These are phyloP conservation scores for Tridacna gigas DNA, from an alignment of 2,888 invertebrate species.

Conservation along the genomic window DNA sequence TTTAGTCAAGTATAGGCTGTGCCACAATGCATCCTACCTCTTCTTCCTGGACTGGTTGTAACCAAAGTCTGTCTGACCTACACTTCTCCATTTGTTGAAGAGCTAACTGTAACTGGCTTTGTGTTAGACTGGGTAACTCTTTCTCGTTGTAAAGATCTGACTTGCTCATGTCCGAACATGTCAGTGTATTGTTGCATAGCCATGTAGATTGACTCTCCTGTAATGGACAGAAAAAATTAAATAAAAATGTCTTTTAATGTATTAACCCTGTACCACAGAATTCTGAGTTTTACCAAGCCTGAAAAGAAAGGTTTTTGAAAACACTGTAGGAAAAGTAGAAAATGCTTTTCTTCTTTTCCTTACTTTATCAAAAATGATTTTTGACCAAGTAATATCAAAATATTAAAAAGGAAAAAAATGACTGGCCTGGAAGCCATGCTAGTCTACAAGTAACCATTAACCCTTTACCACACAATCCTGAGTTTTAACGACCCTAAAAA, in stretches of 20 bases:
- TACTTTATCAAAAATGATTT: too few relatives aligned
- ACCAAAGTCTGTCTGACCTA: slow-evolving; percentile 60
- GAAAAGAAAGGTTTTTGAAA: too few relatives aligned
- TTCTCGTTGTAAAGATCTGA: slow-evolving; percentile 63
- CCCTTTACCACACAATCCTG: background rate
- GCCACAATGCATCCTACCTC: slow-evolving; percentile 7
- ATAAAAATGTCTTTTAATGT: background rate
- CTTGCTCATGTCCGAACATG: slow-evolving; percentile 65
- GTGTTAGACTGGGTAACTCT: slow-evolving; percentile 55
- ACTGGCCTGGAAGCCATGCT: too few relatives aligned
- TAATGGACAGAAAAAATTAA: slow-evolving; percentile 36
- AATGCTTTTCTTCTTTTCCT: too few relatives aligned
- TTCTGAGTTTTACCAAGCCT: too few relatives aligned
- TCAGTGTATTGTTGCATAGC: slow-evolving; percentile 66
- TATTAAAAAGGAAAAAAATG: too few relatives aligned
- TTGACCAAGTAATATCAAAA: too few relatives aligned
- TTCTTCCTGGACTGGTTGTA: slow-evolving; percentile 68
- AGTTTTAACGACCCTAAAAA: background rate
- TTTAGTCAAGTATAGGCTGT: background rate
- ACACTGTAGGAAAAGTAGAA: too few relatives aligned
- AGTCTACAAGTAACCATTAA: background rate
- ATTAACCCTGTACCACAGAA: too few relatives aligned
- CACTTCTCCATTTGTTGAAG: slow-evolving; percentile 47
- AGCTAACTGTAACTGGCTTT: slow-evolving; percentile 57
- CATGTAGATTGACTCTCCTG: slow-evolving; percentile 74